Percentiles rank a stretch among this genome's conserved stretches.
phyloP scores from a whole-genome alignment of 2,888 invertebrate species.

The Polietes domitor region DNA sequence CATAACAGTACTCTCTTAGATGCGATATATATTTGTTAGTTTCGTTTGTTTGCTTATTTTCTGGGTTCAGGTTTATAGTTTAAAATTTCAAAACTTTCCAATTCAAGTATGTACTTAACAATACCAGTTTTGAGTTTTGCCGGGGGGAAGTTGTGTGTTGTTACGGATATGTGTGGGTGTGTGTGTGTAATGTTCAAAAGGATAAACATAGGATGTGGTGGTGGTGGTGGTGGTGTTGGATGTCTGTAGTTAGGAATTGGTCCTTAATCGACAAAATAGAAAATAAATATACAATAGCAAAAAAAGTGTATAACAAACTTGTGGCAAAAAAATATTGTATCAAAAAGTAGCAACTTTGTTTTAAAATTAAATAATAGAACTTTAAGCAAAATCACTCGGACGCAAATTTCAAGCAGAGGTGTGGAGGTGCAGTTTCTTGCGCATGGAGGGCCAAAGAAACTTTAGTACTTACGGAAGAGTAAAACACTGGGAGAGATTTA shows the following conservation, averaged over 20 bases:
- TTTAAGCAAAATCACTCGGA: background rate
- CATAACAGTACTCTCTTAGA: slow-evolving; percentile 19
- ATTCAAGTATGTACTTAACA: slow-evolving; percentile 4
- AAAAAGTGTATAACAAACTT: background rate
- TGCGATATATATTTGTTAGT: too few relatives aligned
- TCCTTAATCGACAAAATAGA: background rate
- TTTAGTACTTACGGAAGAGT: too few relatives aligned
- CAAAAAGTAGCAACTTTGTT: background rate
- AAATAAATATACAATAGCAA: background rate
- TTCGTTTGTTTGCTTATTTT: background rate
- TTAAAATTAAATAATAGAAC: background rate
- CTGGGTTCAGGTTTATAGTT: background rate
- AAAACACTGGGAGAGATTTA: too few relatives aligned
- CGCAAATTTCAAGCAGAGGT: slow-evolving; percentile 8
- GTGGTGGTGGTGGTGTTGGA: background rate
- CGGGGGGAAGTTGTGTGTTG: slow-evolving; percentile 14
- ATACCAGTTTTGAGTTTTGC: slow-evolving; percentile 9
- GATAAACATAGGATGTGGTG: background rate
- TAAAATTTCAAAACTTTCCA: slow-evolving; percentile 7
- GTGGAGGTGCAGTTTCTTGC: too few relatives aligned
- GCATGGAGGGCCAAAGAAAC: too few relatives aligned
- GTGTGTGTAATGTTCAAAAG: background rate
- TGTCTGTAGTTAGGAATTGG: background rate
- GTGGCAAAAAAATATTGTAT: background rate
- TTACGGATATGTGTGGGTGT: slow-evolving; percentile 4